Conservation (phyloP, 2,113 vertebrate genomes). For the Glaucomys volans region DNA sequence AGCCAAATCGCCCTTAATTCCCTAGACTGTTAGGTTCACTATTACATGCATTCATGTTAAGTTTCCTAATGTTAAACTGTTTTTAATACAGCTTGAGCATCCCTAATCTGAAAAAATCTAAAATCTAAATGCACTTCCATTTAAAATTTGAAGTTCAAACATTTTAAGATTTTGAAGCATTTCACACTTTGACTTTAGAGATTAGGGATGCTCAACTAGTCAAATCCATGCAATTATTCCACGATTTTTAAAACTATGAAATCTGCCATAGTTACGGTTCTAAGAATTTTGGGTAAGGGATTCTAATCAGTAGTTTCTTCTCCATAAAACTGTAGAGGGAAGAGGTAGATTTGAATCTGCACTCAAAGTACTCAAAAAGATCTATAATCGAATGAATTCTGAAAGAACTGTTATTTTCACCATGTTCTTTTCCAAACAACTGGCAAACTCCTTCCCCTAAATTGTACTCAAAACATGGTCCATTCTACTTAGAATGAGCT, state of each 20-base stretch:
- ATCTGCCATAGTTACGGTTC: not conserved
- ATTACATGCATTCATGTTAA: not conserved
- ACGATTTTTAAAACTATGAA: not conserved
- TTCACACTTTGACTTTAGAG: not conserved
- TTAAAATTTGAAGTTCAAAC: not conserved
- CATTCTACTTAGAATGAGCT: not conserved
- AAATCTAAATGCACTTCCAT: not conserved
- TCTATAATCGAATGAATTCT: not conserved
- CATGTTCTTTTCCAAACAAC: not conserved
- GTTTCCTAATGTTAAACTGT: not conserved
- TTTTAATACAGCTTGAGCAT: not conserved
- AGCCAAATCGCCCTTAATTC: not conserved
- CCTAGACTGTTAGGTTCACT: not conserved
- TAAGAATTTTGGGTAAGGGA: not conserved
- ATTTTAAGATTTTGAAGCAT: not conserved
- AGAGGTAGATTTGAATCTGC: not conserved
- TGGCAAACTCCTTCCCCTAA: not conserved
- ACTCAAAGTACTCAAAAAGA: not conserved
- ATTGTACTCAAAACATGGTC: not conserved
- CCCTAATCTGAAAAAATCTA: not conserved
- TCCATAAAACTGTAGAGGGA: not conserved
- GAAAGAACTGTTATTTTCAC: not conserved
- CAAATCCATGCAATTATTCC: not conserved
- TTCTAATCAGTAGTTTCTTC: not conserved
- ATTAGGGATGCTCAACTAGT: not conserved